Evolutionary conservation across 2,797 vertebrate genomes (phyloP), one percentile per base, ranked within the genome.

Genomic region (Gymnodraco acuticeps): DNA sequence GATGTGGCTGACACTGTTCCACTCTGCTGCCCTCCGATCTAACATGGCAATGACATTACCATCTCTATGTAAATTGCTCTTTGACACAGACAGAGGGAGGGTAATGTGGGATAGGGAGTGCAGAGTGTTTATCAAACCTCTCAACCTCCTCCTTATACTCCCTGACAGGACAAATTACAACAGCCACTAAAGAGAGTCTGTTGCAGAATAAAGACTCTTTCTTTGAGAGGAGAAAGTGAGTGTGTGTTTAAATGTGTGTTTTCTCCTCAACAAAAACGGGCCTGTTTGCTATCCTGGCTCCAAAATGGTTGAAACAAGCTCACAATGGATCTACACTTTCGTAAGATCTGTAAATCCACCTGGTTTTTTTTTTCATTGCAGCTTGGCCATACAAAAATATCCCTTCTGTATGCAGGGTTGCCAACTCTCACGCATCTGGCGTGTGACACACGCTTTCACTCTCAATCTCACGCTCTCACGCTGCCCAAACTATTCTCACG

Each of bases 1-100:
- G 63, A 27, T 20, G 64, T 68, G 0, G 19, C 82, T 46, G 75
- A 77, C 87, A 86, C 70, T 71, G 90, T 94, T 94, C 91, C 86
- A 87, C 92, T 70, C 86, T 73, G 80, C 82, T 84, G 93, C 91
- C 70, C 75, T 83, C 78, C 78, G 84, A 94, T 92, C 80, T 81
- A 92, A 95, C 91, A 91, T 91, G 91, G 93, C 92, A 93, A 90
- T 81, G 83, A 94, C 92, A 91, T 90, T 92, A 94, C 90, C 92
- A 84, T 93, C 88, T 87, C 88, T 81, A 78, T 82, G 77, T 89
- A 94, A 94, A 94, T 93, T 86, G 83, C 84, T 92, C 88, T 80
- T 84, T 55, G 85, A 91, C 89, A 88, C 89, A 87, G 77, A 86
- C 82, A 85, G 20, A 2, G 90, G 92, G 88, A 85, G 85, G 3